phyloP scores from a whole-genome alignment of 2,888 invertebrate species.

The Meganola albula region DNA sequence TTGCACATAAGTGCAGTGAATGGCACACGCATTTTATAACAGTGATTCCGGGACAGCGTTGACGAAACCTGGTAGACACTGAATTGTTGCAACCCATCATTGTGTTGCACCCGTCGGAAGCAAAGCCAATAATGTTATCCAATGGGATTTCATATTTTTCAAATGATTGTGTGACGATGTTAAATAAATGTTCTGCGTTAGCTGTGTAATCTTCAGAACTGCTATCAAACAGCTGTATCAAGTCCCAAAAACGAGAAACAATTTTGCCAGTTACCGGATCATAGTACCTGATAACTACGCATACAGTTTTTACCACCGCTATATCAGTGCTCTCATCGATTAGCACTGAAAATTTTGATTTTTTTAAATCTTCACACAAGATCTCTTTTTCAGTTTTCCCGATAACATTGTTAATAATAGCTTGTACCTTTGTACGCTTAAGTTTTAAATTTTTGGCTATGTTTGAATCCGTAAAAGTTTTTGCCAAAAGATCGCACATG shows the following conservation, averaged over 20 bases:
- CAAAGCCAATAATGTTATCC: conserved; percentile 12
- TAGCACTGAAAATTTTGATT: conserved; percentile 11
- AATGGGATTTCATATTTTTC: background rate
- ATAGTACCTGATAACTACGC: conserved; percentile 10
- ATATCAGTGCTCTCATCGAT: conserved; percentile 14
- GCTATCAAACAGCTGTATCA: conserved; percentile 3
- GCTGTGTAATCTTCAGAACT: background rate
- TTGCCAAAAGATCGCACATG: conserved; percentile 3
- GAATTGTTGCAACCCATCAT: conserved; percentile 18
- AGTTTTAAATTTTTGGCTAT: conserved; percentile 11
- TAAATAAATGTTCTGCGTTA: background rate
- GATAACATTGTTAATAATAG: conserved; percentile 10
- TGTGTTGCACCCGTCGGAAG: conserved; percentile 15
- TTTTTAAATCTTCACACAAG: conserved; percentile 5
- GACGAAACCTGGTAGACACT: conserved; percentile 10
- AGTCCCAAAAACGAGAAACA: conserved; percentile 6
- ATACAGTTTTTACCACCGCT: conserved; percentile 8
- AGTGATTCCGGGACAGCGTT: conserved; percentile 13
- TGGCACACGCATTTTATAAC: conserved; percentile 20
- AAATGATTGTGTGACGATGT: background rate
- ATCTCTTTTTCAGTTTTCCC: conserved; percentile 8
- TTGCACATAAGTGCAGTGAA: conserved; percentile 18
- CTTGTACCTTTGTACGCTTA: conserved; percentile 9
- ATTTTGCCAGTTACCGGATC: background rate
- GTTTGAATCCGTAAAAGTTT: conserved; percentile 11